Evolutionary conservation across 1,140 invertebrate species (phyloP), one percentile per base, ranked within the genome.

Genomic region (Penaeus vannamei): DNA sequence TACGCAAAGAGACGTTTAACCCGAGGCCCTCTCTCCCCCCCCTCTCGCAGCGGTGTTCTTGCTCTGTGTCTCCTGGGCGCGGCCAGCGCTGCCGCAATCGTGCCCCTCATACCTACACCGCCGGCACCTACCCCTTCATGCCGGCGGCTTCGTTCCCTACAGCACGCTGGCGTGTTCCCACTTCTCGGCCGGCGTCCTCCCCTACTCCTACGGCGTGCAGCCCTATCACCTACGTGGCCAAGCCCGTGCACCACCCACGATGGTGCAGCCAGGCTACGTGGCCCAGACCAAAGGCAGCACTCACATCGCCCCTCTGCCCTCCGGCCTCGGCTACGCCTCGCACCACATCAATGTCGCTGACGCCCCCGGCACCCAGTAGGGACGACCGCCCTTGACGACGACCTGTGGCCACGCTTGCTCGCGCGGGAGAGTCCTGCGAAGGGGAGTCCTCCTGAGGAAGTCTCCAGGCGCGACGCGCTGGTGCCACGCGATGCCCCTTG

Each of bases 221-320:
- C 59, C 64, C 64, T n/a, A 46, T 60, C 66, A 66, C 46, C 19
- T n/a, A 29, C 1, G 76, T 46, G 8, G 53, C 79, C 32, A n/a
- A 61, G 32, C 64, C 83, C 76, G 76, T 53, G 23, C n/a, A 62
- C 80, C 42, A 66, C 60, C 2, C 53, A 61, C 85, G 85, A n/a
- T 80, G 4, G 69, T 89, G 20, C 62, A 76, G 17, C 79, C 90
- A 10, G 90, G 90, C 7, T 91, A 91, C 84, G 84, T 91, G n/a
- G 90, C 90, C 83, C 89, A 91, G 90, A 91, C 87, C 59, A 87
- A 77, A 0, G 90, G 90, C 2, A 77, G 85, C 19, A 76, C 79
- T 32, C 90, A 91, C 80, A 61, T 84, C 79, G 90, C 90, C 29
- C 90, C 90, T 26, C 87, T 91, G 2, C 90, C 90, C 23, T 62